These are phyloP conservation scores for Octodonta nipae DNA, from an alignment of 2,888 invertebrate genomes.

Conservation along the genomic window DNA sequence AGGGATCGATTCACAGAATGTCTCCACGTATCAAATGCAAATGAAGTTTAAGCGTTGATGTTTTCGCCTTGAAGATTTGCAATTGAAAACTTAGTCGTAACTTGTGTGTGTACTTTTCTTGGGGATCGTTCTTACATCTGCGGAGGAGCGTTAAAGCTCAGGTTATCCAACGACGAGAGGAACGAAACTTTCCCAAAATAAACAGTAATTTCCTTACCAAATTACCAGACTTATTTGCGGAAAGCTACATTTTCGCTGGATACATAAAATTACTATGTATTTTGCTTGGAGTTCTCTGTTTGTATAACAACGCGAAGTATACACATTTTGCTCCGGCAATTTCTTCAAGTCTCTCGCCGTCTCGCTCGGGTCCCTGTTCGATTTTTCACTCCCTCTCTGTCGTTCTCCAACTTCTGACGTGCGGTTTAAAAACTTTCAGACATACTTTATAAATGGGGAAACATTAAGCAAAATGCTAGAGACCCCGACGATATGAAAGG, in stretches of 20 bases:
- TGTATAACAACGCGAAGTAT: constrained; percentile 29
- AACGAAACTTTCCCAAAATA: constrained; percentile 33
- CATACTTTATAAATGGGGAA: constrained; percentile 29
- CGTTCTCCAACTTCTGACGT: constrained; percentile 20
- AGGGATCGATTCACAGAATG: no score
- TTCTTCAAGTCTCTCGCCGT: constrained; percentile 22
- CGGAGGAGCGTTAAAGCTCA: constrained; percentile 11
- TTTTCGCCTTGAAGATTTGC: no score
- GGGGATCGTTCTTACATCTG: no score
- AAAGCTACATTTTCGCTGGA: constrained; percentile 35
- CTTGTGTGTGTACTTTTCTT: no score
- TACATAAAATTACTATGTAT: constrained; percentile 37
- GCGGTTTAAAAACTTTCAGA: constrained; percentile 18
- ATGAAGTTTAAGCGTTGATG: no score
- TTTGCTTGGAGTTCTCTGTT: constrained; percentile 33
- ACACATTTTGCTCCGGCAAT: constrained; percentile 24
- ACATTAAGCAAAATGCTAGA: constrained; percentile 31
- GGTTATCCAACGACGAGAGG: constrained; percentile 28
- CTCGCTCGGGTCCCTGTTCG: constrained; percentile 14
- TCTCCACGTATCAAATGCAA: no score
- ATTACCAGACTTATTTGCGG: constrained; percentile 37
- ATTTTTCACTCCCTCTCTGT: constrained; percentile 3
- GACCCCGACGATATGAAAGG: constrained; percentile 20
- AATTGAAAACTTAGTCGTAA: no score
- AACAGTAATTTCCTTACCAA: constrained; percentile 38